phyloP scores from a whole-genome alignment of 2,797 vertebrate genomes.

The Alectoris magna region DNA sequence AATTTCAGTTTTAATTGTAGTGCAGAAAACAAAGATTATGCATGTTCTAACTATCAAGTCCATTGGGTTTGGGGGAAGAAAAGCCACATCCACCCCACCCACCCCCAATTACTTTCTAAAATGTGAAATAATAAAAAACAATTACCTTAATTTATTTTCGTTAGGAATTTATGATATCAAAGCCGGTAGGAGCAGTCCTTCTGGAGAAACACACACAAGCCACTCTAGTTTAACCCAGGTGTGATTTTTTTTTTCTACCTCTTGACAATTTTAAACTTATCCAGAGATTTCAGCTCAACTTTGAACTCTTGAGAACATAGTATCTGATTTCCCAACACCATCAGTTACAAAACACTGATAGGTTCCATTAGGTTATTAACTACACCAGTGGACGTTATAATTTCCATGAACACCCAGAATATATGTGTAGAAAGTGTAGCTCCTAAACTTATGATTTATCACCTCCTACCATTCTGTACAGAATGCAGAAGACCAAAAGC shows the following conservation, averaged over 20 bases:
- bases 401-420: background rate
- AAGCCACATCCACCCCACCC: background rate
- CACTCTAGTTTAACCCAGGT: background rate
- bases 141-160: background rate
- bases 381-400: background rate
- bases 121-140: background rate
- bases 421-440: background rate
- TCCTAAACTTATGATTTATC: background rate
- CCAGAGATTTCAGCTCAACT: constrained; percentile 16
- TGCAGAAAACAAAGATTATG: background rate
- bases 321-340: background rate
- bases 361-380: background rate
- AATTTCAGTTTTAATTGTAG: background rate
- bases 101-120: background rate
- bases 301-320: constrained; percentile 13
- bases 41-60: background rate
- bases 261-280: constrained; percentile 37
- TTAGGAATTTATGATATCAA: background rate
- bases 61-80: background rate
- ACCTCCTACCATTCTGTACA: background rate
- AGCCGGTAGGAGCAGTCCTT: background rate
- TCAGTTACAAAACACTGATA: background rate
- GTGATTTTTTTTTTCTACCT: background rate
- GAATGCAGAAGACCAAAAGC: background rate
- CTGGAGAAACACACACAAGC: background rate